Base-by-base conservation (phyloP, 1,140 invertebrate genomes). In the Manduca sexta region DNA sequence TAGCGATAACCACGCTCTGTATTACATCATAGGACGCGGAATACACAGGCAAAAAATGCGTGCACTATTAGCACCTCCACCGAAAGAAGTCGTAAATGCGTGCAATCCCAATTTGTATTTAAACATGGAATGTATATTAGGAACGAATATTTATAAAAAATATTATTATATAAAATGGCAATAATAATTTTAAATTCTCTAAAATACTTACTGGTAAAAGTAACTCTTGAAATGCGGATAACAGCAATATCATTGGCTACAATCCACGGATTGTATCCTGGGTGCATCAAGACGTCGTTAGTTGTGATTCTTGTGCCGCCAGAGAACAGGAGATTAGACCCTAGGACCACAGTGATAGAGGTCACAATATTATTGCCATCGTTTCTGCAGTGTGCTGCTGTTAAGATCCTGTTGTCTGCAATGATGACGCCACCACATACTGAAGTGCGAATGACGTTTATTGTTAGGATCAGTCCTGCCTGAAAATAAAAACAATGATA, bases 341-440 rank as follows among this genome's bases (percentile, higher is more conserved):
- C 67, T 1, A 64, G 49, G 1, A 70, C 59, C 1, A 64, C 61
- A 13, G 47, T 56, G 12, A 67, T 40, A 30, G 53, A 51, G 1
- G 40, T 45, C 2, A 58, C 67, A 12, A 55, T 52, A 45, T 34
- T 58, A 13, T 42, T 44, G 17, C 60, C 64, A 39, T 70, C 60
- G 30, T 57, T 63, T 46, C 53, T 48, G 29, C 67, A 70, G 35
- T 64, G 64, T 10, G 64, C 67, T 3, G 56, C 67, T 4, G 67
- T 67, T n/a, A 70, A 13, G 0, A 64, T 43, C 0, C 52, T 38
- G 1, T 46, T 56, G 45, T 67, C 56, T 2, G 60, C 56, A 31
- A 67, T 61, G 6, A 70, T 38, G 0, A 52, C 44, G 17, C 55
- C 64, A 2, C 67, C 64, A 43, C 67, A 70, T 6, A 70, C 67